Evolutionary conservation across 1,140 invertebrate genomes (phyloP).

Genomic region (Wasmannia auropunctata): DNA sequence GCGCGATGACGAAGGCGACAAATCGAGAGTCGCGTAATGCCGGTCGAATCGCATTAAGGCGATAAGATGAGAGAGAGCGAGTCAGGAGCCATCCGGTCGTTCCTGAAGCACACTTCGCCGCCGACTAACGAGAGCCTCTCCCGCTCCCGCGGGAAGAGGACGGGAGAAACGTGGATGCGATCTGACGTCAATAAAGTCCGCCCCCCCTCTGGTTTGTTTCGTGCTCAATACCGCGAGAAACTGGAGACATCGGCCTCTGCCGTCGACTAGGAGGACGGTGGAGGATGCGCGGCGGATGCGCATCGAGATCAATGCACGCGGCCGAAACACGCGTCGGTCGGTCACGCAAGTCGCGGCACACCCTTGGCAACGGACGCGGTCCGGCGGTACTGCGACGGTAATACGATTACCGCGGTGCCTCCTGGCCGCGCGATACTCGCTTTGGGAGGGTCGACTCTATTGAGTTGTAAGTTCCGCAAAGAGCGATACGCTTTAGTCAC

Average conservation of each 20-base stretch:
- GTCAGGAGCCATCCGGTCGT: not conserved
- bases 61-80: conserved; percentile 52
- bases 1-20: conserved; percentile 39
- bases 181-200: conserved; percentile 42
- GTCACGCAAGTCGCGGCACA: conserved; percentile 31
- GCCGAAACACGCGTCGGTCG: not conserved
- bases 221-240: conserved; percentile 42
- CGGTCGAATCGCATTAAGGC: conserved; percentile 58
- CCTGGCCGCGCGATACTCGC: not conserved
- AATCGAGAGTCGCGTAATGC: conserved; percentile 28
- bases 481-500: conserved; percentile 18
- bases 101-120: not conserved
- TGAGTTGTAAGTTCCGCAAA: conserved; percentile 20
- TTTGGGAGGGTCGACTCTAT: conserved; percentile 13
- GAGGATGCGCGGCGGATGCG: conserved; percentile 11
- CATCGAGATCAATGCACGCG: conserved; percentile 38
- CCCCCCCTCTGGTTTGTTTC: not conserved
- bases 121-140: conserved; percentile 27
- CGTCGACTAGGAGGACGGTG: not conserved
- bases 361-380: conserved; percentile 3
- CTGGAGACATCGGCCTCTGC: not conserved
- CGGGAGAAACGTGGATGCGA: conserved; percentile 18
- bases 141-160: conserved; percentile 19
- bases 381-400: not conserved
- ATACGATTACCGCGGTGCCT: conserved; percentile 37